A percentile compares a stretch with the other conserved stretches of the same genome.
Evolutionary conservation across 1,140 invertebrate genomes (phyloP).

Genomic region (Cyphomyrmex costatus): DNA sequence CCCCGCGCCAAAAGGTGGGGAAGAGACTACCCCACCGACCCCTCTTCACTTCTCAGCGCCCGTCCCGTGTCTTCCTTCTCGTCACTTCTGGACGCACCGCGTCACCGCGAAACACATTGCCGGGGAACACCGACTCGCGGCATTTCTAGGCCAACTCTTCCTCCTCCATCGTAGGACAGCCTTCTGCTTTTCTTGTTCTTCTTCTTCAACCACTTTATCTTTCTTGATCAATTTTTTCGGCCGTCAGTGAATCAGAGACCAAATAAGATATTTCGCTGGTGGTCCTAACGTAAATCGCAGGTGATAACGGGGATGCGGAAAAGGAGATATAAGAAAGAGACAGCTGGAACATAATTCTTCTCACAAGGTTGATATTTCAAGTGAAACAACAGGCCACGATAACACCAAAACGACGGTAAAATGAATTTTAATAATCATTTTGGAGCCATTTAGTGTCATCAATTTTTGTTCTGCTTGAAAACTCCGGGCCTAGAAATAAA

Average conservation of each 20-base stretch:
- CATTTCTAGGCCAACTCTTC: slow-evolving; percentile 82
- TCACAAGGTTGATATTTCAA: too few species aligned
- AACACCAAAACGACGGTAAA: too few species aligned
- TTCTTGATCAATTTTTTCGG: slow-evolving; percentile 33
- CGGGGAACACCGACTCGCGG: slow-evolving; percentile 63
- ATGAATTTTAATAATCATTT: too few species aligned
- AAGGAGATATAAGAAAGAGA: background rate
- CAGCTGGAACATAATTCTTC: background rate
- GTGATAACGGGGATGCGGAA: slow-evolving; percentile 20
- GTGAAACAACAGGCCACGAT: background rate
- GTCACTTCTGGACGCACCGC: slow-evolving; percentile 22
- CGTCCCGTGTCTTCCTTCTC: slow-evolving; percentile 30
- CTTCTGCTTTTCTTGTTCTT: slow-evolving; percentile 45
- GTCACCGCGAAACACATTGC: slow-evolving; percentile 48
- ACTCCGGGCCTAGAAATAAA: too few species aligned
- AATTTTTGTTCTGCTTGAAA: too few species aligned
- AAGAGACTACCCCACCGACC: slow-evolving; percentile 70
- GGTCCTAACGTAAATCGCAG: slow-evolving; percentile 36
- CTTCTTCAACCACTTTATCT: slow-evolving; percentile 29
- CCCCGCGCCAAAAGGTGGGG: slow-evolving; percentile 20
- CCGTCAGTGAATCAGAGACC: slow-evolving; percentile 8
- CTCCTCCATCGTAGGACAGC: slow-evolving; percentile 26
- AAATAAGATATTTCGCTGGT: slow-evolving; percentile 5
- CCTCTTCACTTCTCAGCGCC: background rate
- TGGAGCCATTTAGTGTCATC: too few species aligned